Conservation (phyloP, 2,113 vertebrate species). For the Oryctolagus cuniculus region DNA sequence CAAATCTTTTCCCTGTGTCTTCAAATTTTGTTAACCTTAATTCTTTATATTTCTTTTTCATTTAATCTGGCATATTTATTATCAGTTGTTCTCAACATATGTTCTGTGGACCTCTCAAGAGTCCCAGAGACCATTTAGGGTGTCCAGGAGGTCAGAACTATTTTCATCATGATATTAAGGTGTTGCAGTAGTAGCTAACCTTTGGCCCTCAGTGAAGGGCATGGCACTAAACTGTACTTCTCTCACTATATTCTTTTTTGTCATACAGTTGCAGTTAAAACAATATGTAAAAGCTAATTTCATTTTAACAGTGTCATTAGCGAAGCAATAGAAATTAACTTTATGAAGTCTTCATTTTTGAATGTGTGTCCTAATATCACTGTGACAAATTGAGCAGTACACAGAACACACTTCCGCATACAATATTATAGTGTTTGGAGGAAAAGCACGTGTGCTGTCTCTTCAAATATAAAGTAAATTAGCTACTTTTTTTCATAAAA, state of each 20-base stretch:
- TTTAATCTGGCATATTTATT: neutral
- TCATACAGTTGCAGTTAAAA: neutral
- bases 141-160: neutral
- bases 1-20: neutral
- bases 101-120: neutral
- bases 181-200: neutral
- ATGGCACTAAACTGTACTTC: neutral
- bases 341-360: slow-evolving; percentile 30
- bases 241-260: neutral
- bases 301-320: slow-evolving; percentile 19
- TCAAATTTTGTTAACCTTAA: neutral
- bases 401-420: neutral
- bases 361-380: neutral
- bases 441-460: neutral
- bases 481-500: neutral
- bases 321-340: slow-evolving; percentile 5
- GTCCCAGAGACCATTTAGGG: neutral
- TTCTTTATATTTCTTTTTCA: slow-evolving; percentile 23
- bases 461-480: neutral
- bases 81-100: neutral
- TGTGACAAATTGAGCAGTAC: neutral
- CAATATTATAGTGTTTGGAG: neutral
- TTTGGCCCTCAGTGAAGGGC: neutral
- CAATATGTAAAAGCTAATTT: neutral
- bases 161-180: neutral